Evolutionary conservation across 2,888 invertebrate genomes (phyloP).

Genomic region (Hybos culiciformis): DNA sequence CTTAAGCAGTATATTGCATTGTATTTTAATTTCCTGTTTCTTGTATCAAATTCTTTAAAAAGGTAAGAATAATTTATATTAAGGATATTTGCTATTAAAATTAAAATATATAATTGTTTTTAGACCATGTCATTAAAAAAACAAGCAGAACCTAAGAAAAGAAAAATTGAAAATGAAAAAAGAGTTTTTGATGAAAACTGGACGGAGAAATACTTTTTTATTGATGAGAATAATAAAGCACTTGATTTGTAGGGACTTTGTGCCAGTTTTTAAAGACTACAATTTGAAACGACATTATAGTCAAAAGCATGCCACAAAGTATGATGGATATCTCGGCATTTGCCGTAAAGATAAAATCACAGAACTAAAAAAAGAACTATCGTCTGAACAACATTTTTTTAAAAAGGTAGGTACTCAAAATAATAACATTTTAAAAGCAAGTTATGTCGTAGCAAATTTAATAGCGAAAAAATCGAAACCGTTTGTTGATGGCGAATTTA

Average conservation of each 20-base stretch:
- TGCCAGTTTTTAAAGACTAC: slow-evolving; percentile 3
- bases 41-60: no score
- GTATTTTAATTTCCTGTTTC: no score
- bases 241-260: slow-evolving; percentile 3
- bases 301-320: not conserved
- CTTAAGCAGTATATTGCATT: no score
- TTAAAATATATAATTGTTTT: no score
- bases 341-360: not conserved
- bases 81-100: no score
- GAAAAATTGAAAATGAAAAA: not conserved
- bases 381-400: slow-evolving; percentile 2
- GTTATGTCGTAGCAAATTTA: not conserved
- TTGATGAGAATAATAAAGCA: slow-evolving; percentile 1
- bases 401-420: not conserved
- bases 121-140: no score
- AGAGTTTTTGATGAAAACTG: slow-evolving; percentile 5
- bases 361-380: not conserved
- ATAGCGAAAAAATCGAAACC: slow-evolving; percentile 10
- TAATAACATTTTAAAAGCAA: not conserved
- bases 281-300: slow-evolving; percentile 4
- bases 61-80: no score
- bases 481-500: not conserved
- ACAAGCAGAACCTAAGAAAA: no score
- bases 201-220: slow-evolving; percentile 3
- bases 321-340: not conserved